A percentile compares a stretch with the other conserved stretches of the same genome.
phyloP scores from a whole-genome alignment of 2,113 vertebrate genomes.

The sheep (Ovis aries) region DNA sequence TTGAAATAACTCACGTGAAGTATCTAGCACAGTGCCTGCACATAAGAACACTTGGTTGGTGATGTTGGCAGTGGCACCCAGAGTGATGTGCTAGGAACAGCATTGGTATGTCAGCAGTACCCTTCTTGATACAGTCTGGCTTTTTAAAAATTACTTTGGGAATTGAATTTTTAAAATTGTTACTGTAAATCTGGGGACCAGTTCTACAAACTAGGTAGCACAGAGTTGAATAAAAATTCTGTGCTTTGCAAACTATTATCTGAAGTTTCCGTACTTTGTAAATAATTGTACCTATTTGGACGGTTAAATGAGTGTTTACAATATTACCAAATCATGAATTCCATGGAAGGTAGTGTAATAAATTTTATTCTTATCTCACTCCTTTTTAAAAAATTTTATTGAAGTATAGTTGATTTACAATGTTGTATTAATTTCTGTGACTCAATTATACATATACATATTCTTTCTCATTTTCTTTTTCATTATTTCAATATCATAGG shows the following conservation, averaged over 20 bases:
- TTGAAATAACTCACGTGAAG: not conserved
- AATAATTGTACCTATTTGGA: not conserved
- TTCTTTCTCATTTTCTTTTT: not conserved
- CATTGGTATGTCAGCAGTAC: not conserved
- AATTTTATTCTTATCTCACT: not conserved
- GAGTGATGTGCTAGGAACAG: not conserved
- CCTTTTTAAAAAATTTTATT: not conserved
- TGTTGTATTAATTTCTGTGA: not conserved
- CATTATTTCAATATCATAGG: not conserved
- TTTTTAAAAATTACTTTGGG: not conserved
- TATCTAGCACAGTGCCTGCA: too few species aligned
- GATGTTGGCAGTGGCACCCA: fast-evolving
- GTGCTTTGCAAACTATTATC: not conserved
- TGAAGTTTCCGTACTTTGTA: not conserved
- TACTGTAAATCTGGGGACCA: not conserved
- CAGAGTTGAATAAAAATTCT: not conserved
- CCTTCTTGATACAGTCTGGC: not conserved
- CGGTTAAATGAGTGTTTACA: not conserved
- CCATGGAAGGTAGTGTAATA: not conserved
- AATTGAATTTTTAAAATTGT: not conserved
- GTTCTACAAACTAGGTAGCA: not conserved
- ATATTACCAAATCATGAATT: not conserved
- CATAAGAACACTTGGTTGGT: not conserved
- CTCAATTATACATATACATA: not conserved
- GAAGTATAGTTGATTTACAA: not conserved